Evolutionary conservation across 2,888 invertebrate species (phyloP), one percentile per base, ranked within the genome.

Genomic region (Agrotis puta): DNA sequence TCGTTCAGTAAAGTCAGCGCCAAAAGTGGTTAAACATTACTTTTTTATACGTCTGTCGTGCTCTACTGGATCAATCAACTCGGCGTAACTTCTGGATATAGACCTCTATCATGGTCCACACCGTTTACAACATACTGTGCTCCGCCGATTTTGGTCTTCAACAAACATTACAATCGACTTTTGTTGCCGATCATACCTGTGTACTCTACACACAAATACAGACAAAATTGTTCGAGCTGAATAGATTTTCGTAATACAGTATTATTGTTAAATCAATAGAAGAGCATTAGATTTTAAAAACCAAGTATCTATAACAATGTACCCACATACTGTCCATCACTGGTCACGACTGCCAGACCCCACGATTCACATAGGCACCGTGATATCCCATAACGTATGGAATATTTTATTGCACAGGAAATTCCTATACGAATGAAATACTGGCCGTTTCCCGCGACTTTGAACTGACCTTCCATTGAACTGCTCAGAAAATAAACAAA

Each of bases 321-420:
- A 20, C 14, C 3, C 20, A 20, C 16, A 63, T 70, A 69, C 74
- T 79, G 81, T 80, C 83, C 74, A 78, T 82, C 81, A 85, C 7
- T 66, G 82, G 83, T 88, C 88, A 88, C 88, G 88, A 88, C 50
- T 7, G 27, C 59, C 3, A 53, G 71, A 74, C 70, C 67, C 59
- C 69, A 77, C 77, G 68, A 66, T 72, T 83, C 70, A 48, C 54
- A 54, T 56, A 54, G 53, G 56, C 57, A 69, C 68, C 77, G 74
- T 69, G 70, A 64, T 70, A 69, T 77, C 48, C 51, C 45, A 61
- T 61, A 69, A 61, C 56, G 62, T 67, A 71, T 54, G 66, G 61
- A 64, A 72, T 74, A 81, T 77, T 63, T 74, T 63, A 63, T 69
- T 66, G 63, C 43, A 45, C 33, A 50, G 43, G 71, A 64, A 64